Evolutionary conservation across 1,140 invertebrate genomes (phyloP).

Genomic region (Drosophila bipectinata): DNA sequence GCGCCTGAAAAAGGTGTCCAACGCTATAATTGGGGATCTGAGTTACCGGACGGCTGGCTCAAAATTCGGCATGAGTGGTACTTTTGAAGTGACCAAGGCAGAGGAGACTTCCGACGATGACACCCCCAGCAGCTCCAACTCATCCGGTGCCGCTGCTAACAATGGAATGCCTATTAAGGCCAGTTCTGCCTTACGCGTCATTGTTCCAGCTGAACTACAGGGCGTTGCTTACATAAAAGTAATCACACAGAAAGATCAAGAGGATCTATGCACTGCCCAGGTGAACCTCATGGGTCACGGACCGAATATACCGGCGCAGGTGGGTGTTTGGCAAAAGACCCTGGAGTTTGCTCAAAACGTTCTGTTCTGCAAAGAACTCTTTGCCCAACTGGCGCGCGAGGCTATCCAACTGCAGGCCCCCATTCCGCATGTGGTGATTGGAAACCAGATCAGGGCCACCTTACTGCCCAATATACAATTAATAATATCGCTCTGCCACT

Average conservation of each 20-base stretch:
- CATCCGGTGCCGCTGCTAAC: slow-evolving; percentile 49
- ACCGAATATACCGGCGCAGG: slow-evolving; percentile 87
- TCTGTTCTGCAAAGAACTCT: slow-evolving; percentile 98
- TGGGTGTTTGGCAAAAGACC: slow-evolving; percentile 95
- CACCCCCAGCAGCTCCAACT: slow-evolving; percentile 81
- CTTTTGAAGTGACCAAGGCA: slow-evolving; percentile 98
- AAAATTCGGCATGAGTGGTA: slow-evolving; percentile 95
- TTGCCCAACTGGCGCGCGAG: slow-evolving; percentile 96
- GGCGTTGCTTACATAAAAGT: slow-evolving; percentile 98
- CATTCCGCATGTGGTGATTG: slow-evolving; percentile 98
- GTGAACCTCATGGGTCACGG: slow-evolving; percentile 89
- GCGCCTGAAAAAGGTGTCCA: slow-evolving; percentile 97
- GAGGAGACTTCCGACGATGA: slow-evolving; percentile 95
- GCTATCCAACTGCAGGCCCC: slow-evolving; percentile 96
- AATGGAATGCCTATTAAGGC: slow-evolving; percentile 85
- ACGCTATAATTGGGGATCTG: slow-evolving; percentile 97
- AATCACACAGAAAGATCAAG: slow-evolving; percentile 95
- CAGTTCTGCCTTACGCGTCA: slow-evolving; percentile 94
- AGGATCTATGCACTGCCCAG: slow-evolving; percentile 90
- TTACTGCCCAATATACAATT: slow-evolving; percentile 96
- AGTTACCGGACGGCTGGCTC: slow-evolving; percentile 97
- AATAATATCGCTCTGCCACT: slow-evolving; percentile 92
- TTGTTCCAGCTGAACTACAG: slow-evolving; percentile 96
- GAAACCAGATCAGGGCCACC: slow-evolving; percentile 98
- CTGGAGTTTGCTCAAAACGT: slow-evolving; percentile 98